These are phyloP conservation scores for Euborellia annulipes DNA, from an alignment of 1,140 invertebrate species.

Conservation along the genomic window DNA sequence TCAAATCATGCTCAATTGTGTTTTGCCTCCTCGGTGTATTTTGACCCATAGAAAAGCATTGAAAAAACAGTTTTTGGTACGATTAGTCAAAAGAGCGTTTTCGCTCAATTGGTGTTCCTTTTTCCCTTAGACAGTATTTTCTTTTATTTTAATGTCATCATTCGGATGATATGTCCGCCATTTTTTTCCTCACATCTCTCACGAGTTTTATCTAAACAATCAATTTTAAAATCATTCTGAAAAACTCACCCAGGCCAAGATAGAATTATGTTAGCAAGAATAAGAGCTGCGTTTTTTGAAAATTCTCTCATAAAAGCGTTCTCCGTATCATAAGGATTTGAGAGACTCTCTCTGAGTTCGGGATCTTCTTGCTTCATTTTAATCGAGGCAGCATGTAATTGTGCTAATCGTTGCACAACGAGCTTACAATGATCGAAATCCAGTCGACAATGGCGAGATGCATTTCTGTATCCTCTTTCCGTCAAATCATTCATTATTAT, in stretches of 20 bases:
- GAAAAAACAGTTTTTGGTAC: no score
- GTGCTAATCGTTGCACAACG: slow-evolving; percentile 6
- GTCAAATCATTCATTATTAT: slow-evolving; percentile 9
- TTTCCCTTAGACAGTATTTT: no score
- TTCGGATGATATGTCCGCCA: no score
- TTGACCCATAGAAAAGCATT: no score
- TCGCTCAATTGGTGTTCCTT: no score
- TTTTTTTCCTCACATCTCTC: no score
- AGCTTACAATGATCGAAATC: slow-evolving; percentile 11
- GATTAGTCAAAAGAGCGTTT: no score
- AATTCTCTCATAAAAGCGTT: not conserved
- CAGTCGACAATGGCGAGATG: slow-evolving; percentile 8
- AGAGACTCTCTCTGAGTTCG: not conserved
- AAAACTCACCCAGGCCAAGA: slow-evolving; percentile 6
- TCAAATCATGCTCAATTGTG: no score
- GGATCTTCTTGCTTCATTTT: slow-evolving; percentile 1
- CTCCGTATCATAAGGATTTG: not conserved
- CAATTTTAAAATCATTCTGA: no score
- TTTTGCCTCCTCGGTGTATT: no score
- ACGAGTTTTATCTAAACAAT: no score
- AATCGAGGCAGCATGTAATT: slow-evolving; percentile 12
- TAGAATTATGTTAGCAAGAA: not conserved
- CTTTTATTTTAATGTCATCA: no score
- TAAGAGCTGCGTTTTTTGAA: not conserved
- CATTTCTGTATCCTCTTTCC: slow-evolving; percentile 9